These are phyloP conservation scores for Trichogramma evanescens DNA, from an alignment of 2,888 invertebrate genomes.

Conservation along the genomic window DNA sequence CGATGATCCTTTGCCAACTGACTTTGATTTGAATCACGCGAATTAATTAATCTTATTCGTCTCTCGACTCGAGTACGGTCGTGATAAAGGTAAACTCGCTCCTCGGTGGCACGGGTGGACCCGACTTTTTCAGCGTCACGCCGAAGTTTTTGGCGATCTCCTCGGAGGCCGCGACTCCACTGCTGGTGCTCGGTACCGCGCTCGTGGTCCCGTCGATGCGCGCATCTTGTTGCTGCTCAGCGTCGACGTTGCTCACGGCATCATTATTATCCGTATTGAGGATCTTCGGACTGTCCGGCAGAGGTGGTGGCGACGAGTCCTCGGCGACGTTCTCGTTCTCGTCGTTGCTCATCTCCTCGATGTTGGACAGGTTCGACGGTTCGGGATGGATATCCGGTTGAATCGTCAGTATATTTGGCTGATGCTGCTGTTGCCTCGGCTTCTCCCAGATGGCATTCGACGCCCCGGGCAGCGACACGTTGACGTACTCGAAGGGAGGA, in stretches of 20 bases:
- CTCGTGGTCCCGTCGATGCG: conserved; percentile 37
- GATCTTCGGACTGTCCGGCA: conserved; percentile 16
- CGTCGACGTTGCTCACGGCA: not conserved
- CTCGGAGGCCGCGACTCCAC: conserved; percentile 26
- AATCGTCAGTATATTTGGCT: conserved; percentile 12
- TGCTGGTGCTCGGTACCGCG: conserved; percentile 29
- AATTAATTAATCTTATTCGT: not conserved
- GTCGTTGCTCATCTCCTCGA: not conserved
- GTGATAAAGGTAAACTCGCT: conserved; percentile 23
- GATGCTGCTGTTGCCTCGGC: not conserved
- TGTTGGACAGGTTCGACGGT: not conserved
- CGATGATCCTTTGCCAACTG: not conserved
- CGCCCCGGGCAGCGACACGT: conserved; percentile 21
- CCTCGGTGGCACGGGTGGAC: conserved; percentile 40
- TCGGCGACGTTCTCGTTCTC: conserved; percentile 3
- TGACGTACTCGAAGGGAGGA: conserved; percentile 35
- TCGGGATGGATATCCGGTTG: conserved; percentile 15
- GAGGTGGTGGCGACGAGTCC: not conserved
- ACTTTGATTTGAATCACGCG: not conserved
- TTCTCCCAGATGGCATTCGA: not conserved
- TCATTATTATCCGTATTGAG: conserved; percentile 20
- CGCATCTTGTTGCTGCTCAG: conserved; percentile 1
- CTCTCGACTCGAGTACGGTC: not conserved
- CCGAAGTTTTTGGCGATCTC: conserved; percentile 27
- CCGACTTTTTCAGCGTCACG: conserved; percentile 32